Evolutionary conservation across 35 echinoderm and acorn worm species (phyloP).

Genomic region (Lytechinus variegatus): DNA sequence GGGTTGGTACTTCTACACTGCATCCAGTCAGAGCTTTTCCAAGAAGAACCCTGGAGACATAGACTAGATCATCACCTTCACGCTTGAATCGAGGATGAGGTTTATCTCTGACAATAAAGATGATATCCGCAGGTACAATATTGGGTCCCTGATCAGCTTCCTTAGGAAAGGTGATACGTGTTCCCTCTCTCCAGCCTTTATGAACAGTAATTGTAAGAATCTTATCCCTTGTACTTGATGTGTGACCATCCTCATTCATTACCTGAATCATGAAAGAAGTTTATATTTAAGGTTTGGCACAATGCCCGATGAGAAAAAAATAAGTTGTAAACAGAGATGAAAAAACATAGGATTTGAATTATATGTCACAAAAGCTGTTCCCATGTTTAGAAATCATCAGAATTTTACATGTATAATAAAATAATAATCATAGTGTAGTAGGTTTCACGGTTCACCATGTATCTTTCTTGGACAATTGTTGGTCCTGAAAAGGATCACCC

Average conservation of each 20-base stretch:
- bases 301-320: too few relatives aligned
- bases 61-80: constrained; percentile 85
- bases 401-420: too few relatives aligned
- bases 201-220: constrained; percentile 95
- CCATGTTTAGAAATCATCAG: too few relatives aligned
- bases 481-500: too few relatives aligned
- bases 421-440: too few relatives aligned
- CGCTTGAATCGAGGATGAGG: constrained; percentile 86
- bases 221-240: constrained; percentile 95
- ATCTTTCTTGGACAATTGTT: too few relatives aligned
- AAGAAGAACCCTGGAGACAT: constrained; percentile 86
- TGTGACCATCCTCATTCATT: constrained; percentile 99
- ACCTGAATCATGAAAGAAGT: constrained; percentile 50
- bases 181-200: constrained; percentile 94
- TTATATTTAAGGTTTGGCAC: neutral
- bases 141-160: constrained; percentile 98
- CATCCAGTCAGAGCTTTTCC: constrained; percentile 98
- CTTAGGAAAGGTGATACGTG: constrained; percentile 98
- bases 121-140: constrained; percentile 95
- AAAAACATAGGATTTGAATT: too few relatives aligned
- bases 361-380: too few relatives aligned
- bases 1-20: constrained; percentile 94
- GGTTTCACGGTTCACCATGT: too few relatives aligned
- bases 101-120: constrained; percentile 93
- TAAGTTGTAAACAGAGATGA: too few relatives aligned